These are phyloP conservation scores for Alsophila aescularia DNA, from an alignment of 2,888 invertebrate genomes.

Conservation along the genomic window DNA sequence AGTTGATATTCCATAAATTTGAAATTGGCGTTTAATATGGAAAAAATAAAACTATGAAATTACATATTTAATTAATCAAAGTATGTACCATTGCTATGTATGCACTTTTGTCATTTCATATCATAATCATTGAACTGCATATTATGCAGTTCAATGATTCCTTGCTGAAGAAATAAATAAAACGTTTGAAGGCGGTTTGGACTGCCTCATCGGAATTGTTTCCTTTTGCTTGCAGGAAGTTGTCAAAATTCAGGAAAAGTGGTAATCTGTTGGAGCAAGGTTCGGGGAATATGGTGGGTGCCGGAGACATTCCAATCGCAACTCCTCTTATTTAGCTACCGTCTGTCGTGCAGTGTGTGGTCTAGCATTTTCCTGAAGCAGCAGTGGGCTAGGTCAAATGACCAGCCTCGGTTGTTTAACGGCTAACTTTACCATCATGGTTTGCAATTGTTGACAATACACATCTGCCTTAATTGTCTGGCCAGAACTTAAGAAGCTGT, in stretches of 20 bases:
- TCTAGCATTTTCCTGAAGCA: conserved; percentile 17
- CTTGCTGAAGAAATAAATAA: conserved; percentile 12
- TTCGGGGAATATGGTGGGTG: conserved; percentile 25
- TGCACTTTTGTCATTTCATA: conserved; percentile 1
- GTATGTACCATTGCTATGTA: conserved; percentile 4
- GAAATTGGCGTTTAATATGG: conserved; percentile 4
- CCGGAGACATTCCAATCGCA: conserved; percentile 23
- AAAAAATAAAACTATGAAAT: not conserved
- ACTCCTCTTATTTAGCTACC: conserved; percentile 12
- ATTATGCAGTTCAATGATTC: not conserved
- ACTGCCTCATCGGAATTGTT: conserved; percentile 16
- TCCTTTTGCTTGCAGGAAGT: conserved; percentile 16
- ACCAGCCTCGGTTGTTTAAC: conserved; percentile 19
- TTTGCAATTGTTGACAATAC: conserved; percentile 33
- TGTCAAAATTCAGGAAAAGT: conserved; percentile 15
- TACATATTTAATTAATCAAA: conserved; percentile 6
- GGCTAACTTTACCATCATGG: conserved; percentile 34
- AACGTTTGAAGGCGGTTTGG: conserved; percentile 18
- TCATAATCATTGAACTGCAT: no score
- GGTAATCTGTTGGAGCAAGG: conserved; percentile 23
- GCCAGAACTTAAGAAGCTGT: conserved; percentile 20
- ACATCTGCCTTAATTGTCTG: conserved; percentile 32
- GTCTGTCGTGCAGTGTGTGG: conserved; percentile 18
- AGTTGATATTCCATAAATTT: conserved; percentile 14
- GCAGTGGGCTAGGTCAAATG: conserved; percentile 28